Evolutionary conservation across 2,113 vertebrate genomes (phyloP).

Genomic region (Glaucidium brasilianum): DNA sequence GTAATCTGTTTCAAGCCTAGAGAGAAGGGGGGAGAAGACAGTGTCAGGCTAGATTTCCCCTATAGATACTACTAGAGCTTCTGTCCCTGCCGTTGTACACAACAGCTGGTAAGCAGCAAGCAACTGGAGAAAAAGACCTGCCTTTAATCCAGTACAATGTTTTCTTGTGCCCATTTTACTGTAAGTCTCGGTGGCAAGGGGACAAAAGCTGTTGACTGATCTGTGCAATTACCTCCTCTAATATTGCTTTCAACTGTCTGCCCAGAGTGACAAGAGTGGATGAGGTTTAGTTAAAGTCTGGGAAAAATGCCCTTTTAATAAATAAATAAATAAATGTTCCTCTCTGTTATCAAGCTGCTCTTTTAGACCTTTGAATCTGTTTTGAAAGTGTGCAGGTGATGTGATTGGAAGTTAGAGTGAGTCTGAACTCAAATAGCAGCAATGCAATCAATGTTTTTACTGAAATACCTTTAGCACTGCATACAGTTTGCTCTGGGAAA

Average conservation of each 20-base stretch:
- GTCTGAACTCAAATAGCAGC: background rate
- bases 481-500: background rate
- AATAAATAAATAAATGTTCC: slow-evolving; percentile 5
- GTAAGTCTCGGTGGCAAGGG: slow-evolving; percentile 81
- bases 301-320: slow-evolving; percentile 73
- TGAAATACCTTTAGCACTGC: background rate
- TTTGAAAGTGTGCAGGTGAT: slow-evolving; percentile 52
- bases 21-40: background rate
- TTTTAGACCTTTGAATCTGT: slow-evolving; percentile 64
- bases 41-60: slow-evolving; percentile 70
- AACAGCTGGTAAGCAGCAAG: slow-evolving; percentile 90
- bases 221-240: slow-evolving; percentile 93
- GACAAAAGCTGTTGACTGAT: slow-evolving; percentile 95
- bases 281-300: slow-evolving; percentile 82
- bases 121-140: slow-evolving; percentile 77
- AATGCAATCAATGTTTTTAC: background rate
- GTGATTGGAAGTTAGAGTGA: slow-evolving; percentile 43
- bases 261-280: slow-evolving; percentile 80
- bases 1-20: slow-evolving; percentile 61
- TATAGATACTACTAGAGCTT: slow-evolving; percentile 71
- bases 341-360: slow-evolving; percentile 55
- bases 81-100: slow-evolving; percentile 69
- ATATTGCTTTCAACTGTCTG: slow-evolving; percentile 87
- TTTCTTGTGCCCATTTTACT: slow-evolving; percentile 79
- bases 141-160: slow-evolving; percentile 77